Conservation (phyloP, 1,140 invertebrate species). For the Cheumatopsyche charites region DNA sequence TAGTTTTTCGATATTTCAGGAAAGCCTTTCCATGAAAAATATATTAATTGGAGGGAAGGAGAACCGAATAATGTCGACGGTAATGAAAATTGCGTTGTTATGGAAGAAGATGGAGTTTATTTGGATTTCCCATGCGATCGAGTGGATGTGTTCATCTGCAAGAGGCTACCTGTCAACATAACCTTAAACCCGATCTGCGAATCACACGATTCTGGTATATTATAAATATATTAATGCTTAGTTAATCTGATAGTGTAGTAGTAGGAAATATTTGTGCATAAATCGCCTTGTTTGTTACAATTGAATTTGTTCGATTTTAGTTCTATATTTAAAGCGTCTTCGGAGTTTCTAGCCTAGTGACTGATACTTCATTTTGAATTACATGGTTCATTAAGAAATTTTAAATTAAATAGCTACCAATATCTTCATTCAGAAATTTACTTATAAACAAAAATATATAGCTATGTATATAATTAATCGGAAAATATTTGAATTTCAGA, state of each 20-base stretch:
- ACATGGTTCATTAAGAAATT: too few relatives aligned
- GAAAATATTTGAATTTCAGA: not conserved
- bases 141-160: not conserved
- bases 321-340: too few relatives aligned
- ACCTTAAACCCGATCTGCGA: slow-evolving; percentile 11
- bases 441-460: too few relatives aligned
- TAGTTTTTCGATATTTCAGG: not conserved
- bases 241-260: not conserved
- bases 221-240: not conserved
- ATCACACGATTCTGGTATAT: slow-evolving; percentile 9
- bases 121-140: not conserved
- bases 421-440: too few relatives aligned
- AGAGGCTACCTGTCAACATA: not conserved
- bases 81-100: slow-evolving; percentile 51
- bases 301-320: too few relatives aligned
- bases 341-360: too few relatives aligned
- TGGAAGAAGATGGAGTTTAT: slow-evolving; percentile 43
- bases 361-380: too few relatives aligned
- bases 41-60: slow-evolving; percentile 14
- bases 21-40: not conserved
- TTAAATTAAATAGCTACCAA: too few relatives aligned
- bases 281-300: too few relatives aligned
- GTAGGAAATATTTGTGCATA: too few relatives aligned
- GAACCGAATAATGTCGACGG: slow-evolving; percentile 31
- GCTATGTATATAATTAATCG: too few relatives aligned